Evolutionary conservation across 2,888 invertebrate genomes (phyloP).

Genomic region (Ochropacha duplaris): DNA sequence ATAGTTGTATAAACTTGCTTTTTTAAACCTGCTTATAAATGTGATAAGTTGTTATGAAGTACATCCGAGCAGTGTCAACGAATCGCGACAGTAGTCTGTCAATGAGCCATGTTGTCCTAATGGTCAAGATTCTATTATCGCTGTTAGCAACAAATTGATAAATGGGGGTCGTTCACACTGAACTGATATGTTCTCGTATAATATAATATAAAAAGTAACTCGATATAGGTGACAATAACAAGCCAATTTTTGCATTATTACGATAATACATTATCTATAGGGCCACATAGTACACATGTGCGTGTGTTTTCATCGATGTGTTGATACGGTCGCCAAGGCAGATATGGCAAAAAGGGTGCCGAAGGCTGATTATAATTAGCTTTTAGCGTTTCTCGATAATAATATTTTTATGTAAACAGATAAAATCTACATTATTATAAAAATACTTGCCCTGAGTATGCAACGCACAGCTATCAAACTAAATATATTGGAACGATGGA

Average conservation of each 20-base stretch:
- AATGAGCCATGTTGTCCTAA: slow-evolving; percentile 21
- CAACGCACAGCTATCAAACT: too few relatives aligned
- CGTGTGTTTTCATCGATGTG: slow-evolving; percentile 21
- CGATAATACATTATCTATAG: slow-evolving; percentile 26
- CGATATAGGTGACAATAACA: slow-evolving; percentile 34
- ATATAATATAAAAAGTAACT: slow-evolving; percentile 38
- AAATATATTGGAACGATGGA: too few relatives aligned
- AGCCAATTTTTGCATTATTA: slow-evolving; percentile 32
- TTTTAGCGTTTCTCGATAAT: background rate
- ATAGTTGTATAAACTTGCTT: background rate
- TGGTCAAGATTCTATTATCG: slow-evolving; percentile 27
- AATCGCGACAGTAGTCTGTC: background rate
- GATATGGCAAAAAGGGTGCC: slow-evolving; percentile 19
- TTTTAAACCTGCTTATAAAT: background rate
- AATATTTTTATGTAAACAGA: background rate
- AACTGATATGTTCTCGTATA: slow-evolving; percentile 26
- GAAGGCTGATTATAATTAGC: background rate
- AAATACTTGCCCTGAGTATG: too few relatives aligned
- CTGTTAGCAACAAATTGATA: slow-evolving; percentile 46
- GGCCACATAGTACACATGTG: slow-evolving; percentile 25
- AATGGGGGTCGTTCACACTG: slow-evolving; percentile 39
- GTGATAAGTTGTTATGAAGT: background rate
- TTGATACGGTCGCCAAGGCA: slow-evolving; percentile 33
- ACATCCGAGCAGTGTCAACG: background rate
- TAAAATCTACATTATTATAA: too few relatives aligned